Evolutionary conservation across 2,888 invertebrate species (phyloP).

Genomic region (Plagodis pulveraria): DNA sequence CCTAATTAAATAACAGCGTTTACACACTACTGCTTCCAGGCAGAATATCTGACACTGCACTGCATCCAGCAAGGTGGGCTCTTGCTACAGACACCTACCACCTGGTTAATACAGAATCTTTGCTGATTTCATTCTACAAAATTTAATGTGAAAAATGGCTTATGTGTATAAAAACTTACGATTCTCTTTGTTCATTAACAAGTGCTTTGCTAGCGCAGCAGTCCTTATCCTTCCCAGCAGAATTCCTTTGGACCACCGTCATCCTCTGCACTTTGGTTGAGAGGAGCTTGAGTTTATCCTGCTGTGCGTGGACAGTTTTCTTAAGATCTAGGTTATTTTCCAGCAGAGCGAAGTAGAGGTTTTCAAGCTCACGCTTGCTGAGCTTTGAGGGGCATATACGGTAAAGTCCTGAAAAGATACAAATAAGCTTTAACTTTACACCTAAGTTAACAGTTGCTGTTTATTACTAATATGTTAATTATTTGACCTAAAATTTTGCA

Average conservation of each 20-base stretch:
- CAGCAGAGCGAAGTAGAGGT: slow-evolving; percentile 85
- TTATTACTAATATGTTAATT: no score
- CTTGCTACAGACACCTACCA: no score
- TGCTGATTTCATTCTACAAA: no score
- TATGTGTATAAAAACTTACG: slow-evolving; percentile 48
- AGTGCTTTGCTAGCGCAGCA: slow-evolving; percentile 57
- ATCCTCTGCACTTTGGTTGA: slow-evolving; percentile 64
- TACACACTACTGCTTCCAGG: no score
- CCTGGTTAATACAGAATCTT: no score
- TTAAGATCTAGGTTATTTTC: slow-evolving; percentile 87
- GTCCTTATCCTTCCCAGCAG: slow-evolving; percentile 50
- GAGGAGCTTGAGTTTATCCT: slow-evolving; percentile 74
- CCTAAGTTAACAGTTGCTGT: no score
- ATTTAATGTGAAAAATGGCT: no score
- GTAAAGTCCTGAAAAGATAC: slow-evolving; percentile 47
- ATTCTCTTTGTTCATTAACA: slow-evolving; percentile 61
- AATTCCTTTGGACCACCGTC: slow-evolving; percentile 47
- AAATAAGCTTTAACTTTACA: background rate
- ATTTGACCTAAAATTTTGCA: no score
- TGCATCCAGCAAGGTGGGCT: no score
- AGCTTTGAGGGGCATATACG: slow-evolving; percentile 79
- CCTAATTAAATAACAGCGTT: no score
- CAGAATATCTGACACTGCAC: no score
- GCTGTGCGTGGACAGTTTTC: slow-evolving; percentile 85
- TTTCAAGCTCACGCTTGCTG: slow-evolving; percentile 87